A percentile compares a stretch with the other conserved stretches of the same genome.
phyloP scores from a whole-genome alignment of 2,797 vertebrate genomes.

The Buphagus erythrorhynchus region DNA sequence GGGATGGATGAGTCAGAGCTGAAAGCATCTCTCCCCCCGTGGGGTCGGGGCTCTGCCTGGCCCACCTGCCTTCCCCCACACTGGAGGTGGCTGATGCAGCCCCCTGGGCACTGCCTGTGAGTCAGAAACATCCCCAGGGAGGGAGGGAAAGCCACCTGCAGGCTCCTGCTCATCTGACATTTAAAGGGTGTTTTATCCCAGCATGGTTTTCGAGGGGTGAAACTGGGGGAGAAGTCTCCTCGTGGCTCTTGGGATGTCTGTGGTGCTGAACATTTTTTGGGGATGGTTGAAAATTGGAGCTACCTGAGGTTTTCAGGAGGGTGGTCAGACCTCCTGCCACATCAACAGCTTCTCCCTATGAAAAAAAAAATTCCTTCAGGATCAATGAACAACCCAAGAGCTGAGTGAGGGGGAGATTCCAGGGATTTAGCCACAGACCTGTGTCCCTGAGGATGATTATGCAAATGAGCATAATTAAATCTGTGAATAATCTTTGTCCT shows the following conservation, averaged over 20 bases:
- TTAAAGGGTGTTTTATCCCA: not conserved
- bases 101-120: slow-evolving; percentile 1
- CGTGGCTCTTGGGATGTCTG: not conserved
- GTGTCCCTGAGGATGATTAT: not conserved
- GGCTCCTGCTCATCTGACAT: not conserved
- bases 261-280: not conserved
- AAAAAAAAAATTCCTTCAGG: not conserved
- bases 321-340: too few relatives aligned
- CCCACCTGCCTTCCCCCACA: slow-evolving; percentile 26
- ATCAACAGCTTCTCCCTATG: rapidly evolving
- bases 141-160: not conserved
- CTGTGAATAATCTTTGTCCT: not conserved
- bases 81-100: not conserved
- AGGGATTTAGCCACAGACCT: not conserved
- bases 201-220: not conserved
- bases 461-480: not conserved
- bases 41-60: not conserved
- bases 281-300: not conserved
- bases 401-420: not conserved
- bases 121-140: not conserved
- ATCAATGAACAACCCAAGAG: not conserved
- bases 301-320: not conserved
- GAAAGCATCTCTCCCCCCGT: not conserved
- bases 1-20: slow-evolving; percentile 45
- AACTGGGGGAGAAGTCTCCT: not conserved